Conservation (phyloP, 23 tunicate species). For the Phallusia fumigata region DNA sequence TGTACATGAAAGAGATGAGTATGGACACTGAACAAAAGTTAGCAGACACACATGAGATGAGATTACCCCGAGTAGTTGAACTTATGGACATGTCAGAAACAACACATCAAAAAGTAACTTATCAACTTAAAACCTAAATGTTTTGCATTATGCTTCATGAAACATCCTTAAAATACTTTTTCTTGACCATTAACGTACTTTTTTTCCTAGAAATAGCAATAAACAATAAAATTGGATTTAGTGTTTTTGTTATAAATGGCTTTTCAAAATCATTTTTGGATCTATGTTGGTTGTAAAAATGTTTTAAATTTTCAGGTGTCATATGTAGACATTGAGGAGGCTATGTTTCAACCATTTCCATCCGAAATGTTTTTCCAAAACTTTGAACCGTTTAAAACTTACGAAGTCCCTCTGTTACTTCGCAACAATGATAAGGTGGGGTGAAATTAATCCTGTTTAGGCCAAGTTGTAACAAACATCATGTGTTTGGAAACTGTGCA, state of each 20-base stretch:
- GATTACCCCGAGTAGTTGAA: slow-evolving; percentile 77
- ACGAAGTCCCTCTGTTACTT: slow-evolving; percentile 84
- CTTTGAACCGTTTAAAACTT: slow-evolving; percentile 84
- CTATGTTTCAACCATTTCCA: slow-evolving; percentile 99
- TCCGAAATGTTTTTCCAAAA: slow-evolving; percentile 94
- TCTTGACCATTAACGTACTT: too few relatives aligned
- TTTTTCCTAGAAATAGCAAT: too few relatives aligned
- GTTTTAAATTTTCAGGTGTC: slow-evolving; percentile 54
- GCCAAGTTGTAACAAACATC: too few relatives aligned
- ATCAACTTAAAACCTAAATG: neutral
- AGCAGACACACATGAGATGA: slow-evolving; percentile 84
- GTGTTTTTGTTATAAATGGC: too few relatives aligned
- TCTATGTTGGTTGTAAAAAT: neutral
- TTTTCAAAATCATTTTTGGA: too few relatives aligned
- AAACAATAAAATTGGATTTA: too few relatives aligned
- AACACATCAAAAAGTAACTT: slow-evolving; percentile 84
- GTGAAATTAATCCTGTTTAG: neutral
- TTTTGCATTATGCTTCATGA: too few relatives aligned
- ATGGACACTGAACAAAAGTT: slow-evolving; percentile 87
- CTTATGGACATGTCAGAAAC: slow-evolving; percentile 97
- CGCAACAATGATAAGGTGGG: slow-evolving; percentile 93
- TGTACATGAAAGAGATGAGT: slow-evolving; percentile 79
- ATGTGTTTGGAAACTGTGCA: neutral
- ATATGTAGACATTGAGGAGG: slow-evolving; percentile 92
- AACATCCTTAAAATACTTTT: too few relatives aligned